Evolutionary conservation across 1,140 invertebrate genomes (phyloP).

Genomic region (Delia radicum): DNA sequence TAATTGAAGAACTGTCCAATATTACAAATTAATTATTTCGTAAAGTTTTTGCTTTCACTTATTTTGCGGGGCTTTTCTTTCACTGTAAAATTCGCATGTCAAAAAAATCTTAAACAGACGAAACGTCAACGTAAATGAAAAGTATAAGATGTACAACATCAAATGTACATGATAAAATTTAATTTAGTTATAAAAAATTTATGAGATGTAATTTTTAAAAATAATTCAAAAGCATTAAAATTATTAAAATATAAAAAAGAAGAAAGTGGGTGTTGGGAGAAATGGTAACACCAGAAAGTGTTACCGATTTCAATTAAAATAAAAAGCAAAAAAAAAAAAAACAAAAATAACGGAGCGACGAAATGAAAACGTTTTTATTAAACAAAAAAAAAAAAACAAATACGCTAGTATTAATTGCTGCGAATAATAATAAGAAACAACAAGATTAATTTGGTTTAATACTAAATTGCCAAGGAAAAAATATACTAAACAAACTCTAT

Average conservation of each 20-base stretch:
- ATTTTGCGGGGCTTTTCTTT: neutral
- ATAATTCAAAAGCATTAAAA: neutral
- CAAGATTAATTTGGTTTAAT: neutral
- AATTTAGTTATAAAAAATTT: neutral
- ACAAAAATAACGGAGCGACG: neutral
- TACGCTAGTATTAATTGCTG: neutral
- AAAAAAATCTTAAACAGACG: neutral
- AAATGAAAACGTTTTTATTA: neutral
- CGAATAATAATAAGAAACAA: neutral
- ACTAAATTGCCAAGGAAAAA: neutral
- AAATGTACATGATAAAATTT: neutral
- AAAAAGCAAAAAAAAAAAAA: neutral
- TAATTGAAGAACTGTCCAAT: too few relatives aligned
- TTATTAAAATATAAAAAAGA: neutral
- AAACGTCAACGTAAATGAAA: neutral
- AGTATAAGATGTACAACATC: too few relatives aligned
- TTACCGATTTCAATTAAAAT: slow-evolving; percentile 1
- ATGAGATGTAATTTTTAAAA: neutral
- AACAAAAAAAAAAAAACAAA: neutral
- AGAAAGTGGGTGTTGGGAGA: slow-evolving; percentile 18
- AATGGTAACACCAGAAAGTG: neutral
- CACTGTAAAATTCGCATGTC: neutral
- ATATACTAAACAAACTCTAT: neutral
- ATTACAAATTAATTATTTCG: too few relatives aligned
- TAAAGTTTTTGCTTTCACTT: neutral